Base-by-base conservation (phyloP, 2,888 invertebrate species). In the Gymnoscelis rufifasciata region DNA sequence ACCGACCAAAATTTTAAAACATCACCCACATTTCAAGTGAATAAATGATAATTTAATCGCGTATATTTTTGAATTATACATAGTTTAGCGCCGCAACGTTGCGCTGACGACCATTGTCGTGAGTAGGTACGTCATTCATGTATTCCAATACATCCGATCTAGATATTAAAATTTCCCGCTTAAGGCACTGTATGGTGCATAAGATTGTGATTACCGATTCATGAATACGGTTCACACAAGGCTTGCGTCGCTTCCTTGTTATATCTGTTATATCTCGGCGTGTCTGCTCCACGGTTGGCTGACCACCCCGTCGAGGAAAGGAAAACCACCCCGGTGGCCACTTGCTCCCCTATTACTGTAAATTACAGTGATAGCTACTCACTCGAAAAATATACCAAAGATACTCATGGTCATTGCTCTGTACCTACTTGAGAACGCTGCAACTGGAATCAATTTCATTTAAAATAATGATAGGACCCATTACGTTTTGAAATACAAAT, bases 1-100 rank as follows among this genome's bases (percentile, higher is more conserved):
- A 75, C 83, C 86, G 78, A 59, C 81, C 77, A 78, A 77, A 73
- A 75, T 84, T 74, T 82, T 76, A 78, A 78, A 73, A 71, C 74
- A 61, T 66, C 71, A 75, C 78, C 80, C 72, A 81, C 74, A 77
- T 83, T 71, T 77, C 59, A 66, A 74, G 71, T 59, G 50, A 63
- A 75, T 42, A 76, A 81, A 78, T 68, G 61, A 71, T 77, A 80
- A 76, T 54, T 55, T 54, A 59, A 74, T 19, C 19, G 19, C 5
- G 47, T 51, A 49, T 61, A 60, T 71, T 65, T 55, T 51, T 83
- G 74, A 74, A 84, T 84, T 58, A 84, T 81, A 76, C 74, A 82
- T 73, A 65, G 65, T 68, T 67, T 61, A 64, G 57, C 54, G 64
- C 60, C 68, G 66, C 66, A 65, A 64, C 60, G 60, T 62, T 57